A percentile compares a stretch with the other conserved stretches of the same genome.
These are phyloP conservation scores for Mystacides longicornis DNA, from an alignment of 2,888 invertebrate genomes.

Conservation along the genomic window DNA sequence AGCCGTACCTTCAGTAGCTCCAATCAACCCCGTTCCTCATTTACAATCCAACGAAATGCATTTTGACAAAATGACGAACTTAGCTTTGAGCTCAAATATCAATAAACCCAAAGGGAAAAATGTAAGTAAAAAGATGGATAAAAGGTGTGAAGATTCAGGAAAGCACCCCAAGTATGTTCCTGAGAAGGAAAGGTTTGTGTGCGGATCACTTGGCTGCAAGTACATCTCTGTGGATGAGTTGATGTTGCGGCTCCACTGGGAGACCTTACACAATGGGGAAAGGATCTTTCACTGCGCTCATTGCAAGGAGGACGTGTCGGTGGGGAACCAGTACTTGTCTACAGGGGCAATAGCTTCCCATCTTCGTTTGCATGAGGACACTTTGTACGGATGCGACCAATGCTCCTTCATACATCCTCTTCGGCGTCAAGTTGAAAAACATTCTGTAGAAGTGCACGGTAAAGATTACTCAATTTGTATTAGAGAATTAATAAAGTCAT, in stretches of 20 bases:
- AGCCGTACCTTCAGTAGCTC: slow-evolving; percentile 58
- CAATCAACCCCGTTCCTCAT: slow-evolving; percentile 77
- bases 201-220: slow-evolving; percentile 62
- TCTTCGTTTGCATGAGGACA: slow-evolving; percentile 65
- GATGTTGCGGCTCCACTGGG: slow-evolving; percentile 65
- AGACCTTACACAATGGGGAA: slow-evolving; percentile 59
- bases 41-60: slow-evolving; percentile 69
- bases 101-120: slow-evolving; percentile 28
- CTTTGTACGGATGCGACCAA: slow-evolving; percentile 63
- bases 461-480: background rate
- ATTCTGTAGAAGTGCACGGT: slow-evolving; percentile 44
- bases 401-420: slow-evolving; percentile 62
- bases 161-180: slow-evolving; percentile 44
- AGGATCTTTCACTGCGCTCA: slow-evolving; percentile 61
- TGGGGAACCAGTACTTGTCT: slow-evolving; percentile 39
- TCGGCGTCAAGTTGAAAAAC: slow-evolving; percentile 57
- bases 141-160: background rate
- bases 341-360: slow-evolving; percentile 62
- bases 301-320: slow-evolving; percentile 54
- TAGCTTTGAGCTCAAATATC: slow-evolving; percentile 61
- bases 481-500: background rate
- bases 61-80: slow-evolving; percentile 80
- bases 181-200: slow-evolving; percentile 55
- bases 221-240: slow-evolving; percentile 65
- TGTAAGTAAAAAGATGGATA: slow-evolving; percentile 27